Percentiles rank a stretch among this genome's conserved stretches.
phyloP scores from a whole-genome alignment of 2,888 invertebrate genomes.

The Pseudoips prasinana region DNA sequence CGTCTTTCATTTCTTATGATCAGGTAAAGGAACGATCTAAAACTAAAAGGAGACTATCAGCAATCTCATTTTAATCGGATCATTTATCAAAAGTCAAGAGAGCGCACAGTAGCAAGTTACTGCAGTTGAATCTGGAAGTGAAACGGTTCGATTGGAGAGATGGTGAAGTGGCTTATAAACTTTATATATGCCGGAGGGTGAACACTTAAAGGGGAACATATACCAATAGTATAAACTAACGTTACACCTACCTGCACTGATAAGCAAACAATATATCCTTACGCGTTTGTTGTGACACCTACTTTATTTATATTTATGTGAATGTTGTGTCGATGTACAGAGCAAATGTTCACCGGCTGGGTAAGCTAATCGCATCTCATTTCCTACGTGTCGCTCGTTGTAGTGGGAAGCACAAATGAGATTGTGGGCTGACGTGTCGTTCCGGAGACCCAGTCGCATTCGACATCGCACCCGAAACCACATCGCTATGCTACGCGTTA shows the following conservation, averaged over 20 bases:
- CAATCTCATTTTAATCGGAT: constrained; percentile 34
- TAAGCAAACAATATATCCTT: constrained; percentile 31
- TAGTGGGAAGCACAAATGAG: constrained; percentile 66
- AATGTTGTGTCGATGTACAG: constrained; percentile 33
- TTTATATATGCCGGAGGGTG: constrained; percentile 13
- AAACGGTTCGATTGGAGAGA: constrained; percentile 27
- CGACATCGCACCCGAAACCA: constrained; percentile 46
- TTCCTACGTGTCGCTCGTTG: constrained; percentile 65
- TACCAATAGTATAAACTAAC: constrained; percentile 1
- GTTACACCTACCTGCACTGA: constrained; percentile 21
- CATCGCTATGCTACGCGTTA: constrained; percentile 28
- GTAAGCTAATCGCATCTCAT: constrained; percentile 69
- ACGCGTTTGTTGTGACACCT: constrained; percentile 25
- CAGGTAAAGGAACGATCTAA: constrained; percentile 15
- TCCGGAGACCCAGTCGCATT: constrained; percentile 54
- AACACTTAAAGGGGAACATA: background rate
- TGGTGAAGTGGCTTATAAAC: constrained; percentile 27
- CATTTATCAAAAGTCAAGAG: constrained; percentile 36
- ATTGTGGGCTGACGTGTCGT: constrained; percentile 64
- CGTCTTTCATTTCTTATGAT: constrained; percentile 19
- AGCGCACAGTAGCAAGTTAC: constrained; percentile 29
- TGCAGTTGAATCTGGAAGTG: constrained; percentile 29
- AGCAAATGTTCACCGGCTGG: constrained; percentile 43
- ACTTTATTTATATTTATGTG: constrained; percentile 31
- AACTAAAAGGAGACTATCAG: constrained; percentile 31